phyloP scores from a whole-genome alignment of 2,888 invertebrate genomes.

The Ormyrus pomaceus region DNA sequence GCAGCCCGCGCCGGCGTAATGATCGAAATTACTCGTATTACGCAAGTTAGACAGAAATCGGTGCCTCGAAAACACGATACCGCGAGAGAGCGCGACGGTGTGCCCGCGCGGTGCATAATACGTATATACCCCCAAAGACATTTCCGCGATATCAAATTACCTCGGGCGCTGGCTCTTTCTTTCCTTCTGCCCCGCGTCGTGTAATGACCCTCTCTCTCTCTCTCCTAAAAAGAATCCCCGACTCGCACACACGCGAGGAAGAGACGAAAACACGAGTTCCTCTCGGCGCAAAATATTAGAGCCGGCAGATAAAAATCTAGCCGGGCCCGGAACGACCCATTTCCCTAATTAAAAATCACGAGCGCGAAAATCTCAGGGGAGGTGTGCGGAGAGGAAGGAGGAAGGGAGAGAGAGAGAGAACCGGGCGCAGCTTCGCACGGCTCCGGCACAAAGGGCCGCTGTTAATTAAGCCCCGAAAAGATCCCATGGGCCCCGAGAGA shows the following conservation, averaged over 20 bases:
- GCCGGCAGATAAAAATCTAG: conserved; percentile 6
- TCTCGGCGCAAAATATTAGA: background rate
- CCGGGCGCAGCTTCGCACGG: conserved; percentile 14
- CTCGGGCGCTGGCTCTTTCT: background rate
- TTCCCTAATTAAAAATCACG: conserved; percentile 44
- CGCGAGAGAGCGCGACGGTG: too few relatives aligned
- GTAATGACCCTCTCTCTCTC: background rate
- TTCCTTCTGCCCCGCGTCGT: background rate
- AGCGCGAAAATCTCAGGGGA: conserved; percentile 1
- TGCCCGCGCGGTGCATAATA: too few relatives aligned
- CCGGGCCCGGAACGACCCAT: background rate
- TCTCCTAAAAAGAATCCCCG: background rate
- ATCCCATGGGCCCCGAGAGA: conserved; percentile 34
- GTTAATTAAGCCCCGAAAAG: conserved; percentile 55
- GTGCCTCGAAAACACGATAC: conserved; percentile 10
- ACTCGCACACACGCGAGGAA: background rate
- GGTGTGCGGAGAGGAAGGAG: background rate
- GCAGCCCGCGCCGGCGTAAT: background rate
- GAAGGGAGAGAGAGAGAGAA: too few relatives aligned
- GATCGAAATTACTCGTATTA: conserved; percentile 38
- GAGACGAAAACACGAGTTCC: background rate
- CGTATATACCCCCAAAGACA: background rate
- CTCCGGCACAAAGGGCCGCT: conserved; percentile 31
- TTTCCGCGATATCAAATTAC: conserved; percentile 54
- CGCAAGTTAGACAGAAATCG: conserved; percentile 4